Base-by-base conservation (phyloP, 2,797 vertebrate genomes). In the Geotria australis region DNA sequence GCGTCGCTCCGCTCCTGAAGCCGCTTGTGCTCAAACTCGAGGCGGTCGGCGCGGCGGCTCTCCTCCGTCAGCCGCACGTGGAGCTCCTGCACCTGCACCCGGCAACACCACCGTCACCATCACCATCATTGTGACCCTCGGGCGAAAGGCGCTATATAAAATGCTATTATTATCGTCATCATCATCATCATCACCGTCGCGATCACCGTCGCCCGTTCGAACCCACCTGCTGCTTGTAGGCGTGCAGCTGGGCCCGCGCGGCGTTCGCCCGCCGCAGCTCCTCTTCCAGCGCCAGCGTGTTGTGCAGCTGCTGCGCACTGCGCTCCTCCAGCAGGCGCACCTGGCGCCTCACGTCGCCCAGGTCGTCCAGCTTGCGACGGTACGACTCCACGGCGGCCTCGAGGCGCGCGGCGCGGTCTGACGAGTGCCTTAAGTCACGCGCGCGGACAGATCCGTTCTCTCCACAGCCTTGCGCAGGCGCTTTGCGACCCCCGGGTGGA, bases 261-360 rank as follows among this genome's bases (percentile, higher is more conserved):
- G 73, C 66, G 49, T 79, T 76, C 2, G 81, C 81, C 10, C 77
- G 62, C 24, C 79, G 77, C n/a, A 81, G 74, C 67, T 89, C 83
- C 24, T 85, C 80, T 69, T 89, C 82, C 70, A 86, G 76, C 68
- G 82, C 79, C 14, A 76, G 76, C n/a, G 84, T 86, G 61, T 81
- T 79, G 65, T 83, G 79, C 59, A 85, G 80, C 62, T 84, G 81
- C 53, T 80, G 74, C 0, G 76, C 76, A 63, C 83, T 85, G 15
- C 79, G 69, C 66, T 89, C 81, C 70, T 89, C 84, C 65, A 89
- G 73, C 63, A 83, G 79, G 61, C 79, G 78, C 69, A 88, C 83
- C 65, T 85, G 82, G 24, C 80, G 65, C 48, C 82, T 74, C 64
- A 89, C 73, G 67, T 88, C 83, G 2, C 78, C 75, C 67, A 85